Percentiles rank a stretch among this genome's conserved stretches.
These are phyloP conservation scores for Hypomesus transpacificus DNA, from an alignment of 2,113 vertebrate genomes.

Conservation along the genomic window DNA sequence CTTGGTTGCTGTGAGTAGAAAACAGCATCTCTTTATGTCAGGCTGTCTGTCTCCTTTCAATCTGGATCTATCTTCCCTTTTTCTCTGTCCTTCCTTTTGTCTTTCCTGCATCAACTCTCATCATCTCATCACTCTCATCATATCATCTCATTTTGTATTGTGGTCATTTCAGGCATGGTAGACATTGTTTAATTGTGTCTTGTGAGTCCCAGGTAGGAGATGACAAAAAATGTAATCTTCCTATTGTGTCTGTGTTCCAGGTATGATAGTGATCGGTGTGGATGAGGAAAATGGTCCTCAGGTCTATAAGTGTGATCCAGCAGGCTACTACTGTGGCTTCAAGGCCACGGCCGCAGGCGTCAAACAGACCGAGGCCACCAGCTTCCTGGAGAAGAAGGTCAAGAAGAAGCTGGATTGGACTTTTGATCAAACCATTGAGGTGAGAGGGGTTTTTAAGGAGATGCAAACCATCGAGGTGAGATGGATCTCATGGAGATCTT, in stretches of 20 bases:
- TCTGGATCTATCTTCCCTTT: no score
- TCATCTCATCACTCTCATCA: no score
- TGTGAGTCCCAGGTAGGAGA: no score
- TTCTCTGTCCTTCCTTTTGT: no score
- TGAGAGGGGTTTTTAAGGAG: no score
- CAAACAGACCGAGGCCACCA: conserved; percentile 97
- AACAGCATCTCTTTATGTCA: no score
- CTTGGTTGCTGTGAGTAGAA: conserved; percentile 93
- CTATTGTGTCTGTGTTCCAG: conserved; percentile 56
- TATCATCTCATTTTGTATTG: no score
- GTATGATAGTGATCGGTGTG: conserved; percentile 96
- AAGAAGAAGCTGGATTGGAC: conserved; percentile 99
- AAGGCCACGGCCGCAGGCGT: conserved; percentile 98
- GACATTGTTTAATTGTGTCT: no score
- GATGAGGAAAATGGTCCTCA: conserved; percentile 92
- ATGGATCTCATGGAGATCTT: no score
- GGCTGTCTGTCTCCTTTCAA: no score
- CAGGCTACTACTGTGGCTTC: conserved; percentile 97
- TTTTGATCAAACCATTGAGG: conserved; percentile 94
- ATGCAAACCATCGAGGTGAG: conserved; percentile 96
- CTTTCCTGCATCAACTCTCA: no score
- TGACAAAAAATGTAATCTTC: background rate
- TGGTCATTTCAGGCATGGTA: no score
- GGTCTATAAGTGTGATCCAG: conserved; percentile 97
- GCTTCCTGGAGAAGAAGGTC: conserved; percentile 99